Conservation (phyloP, 2,797 vertebrate genomes). For the Synaphobranchus kaupii region DNA sequence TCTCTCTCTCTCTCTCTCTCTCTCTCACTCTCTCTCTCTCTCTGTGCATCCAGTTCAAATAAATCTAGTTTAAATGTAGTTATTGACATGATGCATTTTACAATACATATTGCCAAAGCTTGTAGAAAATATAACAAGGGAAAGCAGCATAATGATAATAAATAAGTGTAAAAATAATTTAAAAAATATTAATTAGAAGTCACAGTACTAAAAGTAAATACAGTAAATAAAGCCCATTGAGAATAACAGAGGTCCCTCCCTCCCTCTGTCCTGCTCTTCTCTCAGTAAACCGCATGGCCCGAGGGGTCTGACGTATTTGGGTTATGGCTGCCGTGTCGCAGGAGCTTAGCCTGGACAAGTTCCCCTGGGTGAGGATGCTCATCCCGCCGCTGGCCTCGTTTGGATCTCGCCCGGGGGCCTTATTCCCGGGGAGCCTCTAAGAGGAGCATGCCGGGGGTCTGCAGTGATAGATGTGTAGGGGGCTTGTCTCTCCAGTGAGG, state of each 20-base stretch:
- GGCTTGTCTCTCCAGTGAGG: not conserved
- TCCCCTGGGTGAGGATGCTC: not conserved
- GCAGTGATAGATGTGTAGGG: not conserved
- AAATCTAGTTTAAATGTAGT: not conserved
- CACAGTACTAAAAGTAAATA: no score
- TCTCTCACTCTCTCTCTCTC: not conserved
- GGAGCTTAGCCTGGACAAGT: not conserved
- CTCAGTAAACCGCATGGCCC: not conserved
- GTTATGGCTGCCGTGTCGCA: not conserved
- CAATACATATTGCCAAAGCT: not conserved
- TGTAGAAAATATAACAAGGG: not conserved
- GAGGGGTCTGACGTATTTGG: not conserved
- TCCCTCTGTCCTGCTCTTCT: not conserved
- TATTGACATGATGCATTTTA: not conserved
- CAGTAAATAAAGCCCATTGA: no score
- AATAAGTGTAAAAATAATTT: not conserved
- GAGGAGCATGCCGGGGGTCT: not conserved
- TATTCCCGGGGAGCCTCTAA: not conserved
- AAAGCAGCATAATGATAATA: not conserved
- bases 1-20: no score
- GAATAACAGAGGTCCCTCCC: not conserved
- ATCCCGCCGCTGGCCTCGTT: not conserved
- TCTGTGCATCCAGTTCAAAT: not conserved
- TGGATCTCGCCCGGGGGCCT: not conserved
- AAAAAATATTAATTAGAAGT: not conserved